A percentile compares a stretch with the other conserved stretches of the same genome.
Evolutionary conservation across 2,888 invertebrate species (phyloP).

Genomic region (Eulithis prunata): DNA sequence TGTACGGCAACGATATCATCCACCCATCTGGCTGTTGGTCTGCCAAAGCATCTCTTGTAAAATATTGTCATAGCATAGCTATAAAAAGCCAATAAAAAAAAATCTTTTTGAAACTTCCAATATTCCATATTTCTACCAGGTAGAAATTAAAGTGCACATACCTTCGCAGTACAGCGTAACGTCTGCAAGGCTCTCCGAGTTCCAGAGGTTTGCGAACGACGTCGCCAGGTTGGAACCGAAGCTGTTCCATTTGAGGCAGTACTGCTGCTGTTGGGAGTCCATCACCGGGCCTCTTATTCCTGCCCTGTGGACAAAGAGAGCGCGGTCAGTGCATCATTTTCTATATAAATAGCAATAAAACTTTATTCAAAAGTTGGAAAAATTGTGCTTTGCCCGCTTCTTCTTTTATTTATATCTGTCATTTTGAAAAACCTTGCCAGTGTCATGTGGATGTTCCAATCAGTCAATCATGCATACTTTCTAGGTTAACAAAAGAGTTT

Average conservation of each 20-base stretch:
- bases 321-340: conserved; percentile 29
- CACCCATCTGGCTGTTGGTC: no score
- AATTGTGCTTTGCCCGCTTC: neutral
- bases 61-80: no score
- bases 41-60: no score
- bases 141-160: conserved; percentile 72
- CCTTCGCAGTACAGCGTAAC: conserved; percentile 97
- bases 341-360: neutral
- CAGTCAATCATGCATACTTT: no score
- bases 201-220: conserved; percentile 96
- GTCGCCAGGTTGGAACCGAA: conserved; percentile 96
- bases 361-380: no score
- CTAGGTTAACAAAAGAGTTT: no score
- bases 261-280: conserved; percentile 98
- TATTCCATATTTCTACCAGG: neutral
- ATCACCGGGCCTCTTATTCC: conserved; percentile 90
- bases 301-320: conserved; percentile 81
- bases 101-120: no score
- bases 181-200: conserved; percentile 96
- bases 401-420: neutral
- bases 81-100: no score
- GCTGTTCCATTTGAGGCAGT: conserved; percentile 98
- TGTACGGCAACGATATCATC: no score
- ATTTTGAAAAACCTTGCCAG: no score
- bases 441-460: no score